Evolutionary conservation across 2,113 vertebrate species (phyloP).

Genomic region (Sterna hirundo): DNA sequence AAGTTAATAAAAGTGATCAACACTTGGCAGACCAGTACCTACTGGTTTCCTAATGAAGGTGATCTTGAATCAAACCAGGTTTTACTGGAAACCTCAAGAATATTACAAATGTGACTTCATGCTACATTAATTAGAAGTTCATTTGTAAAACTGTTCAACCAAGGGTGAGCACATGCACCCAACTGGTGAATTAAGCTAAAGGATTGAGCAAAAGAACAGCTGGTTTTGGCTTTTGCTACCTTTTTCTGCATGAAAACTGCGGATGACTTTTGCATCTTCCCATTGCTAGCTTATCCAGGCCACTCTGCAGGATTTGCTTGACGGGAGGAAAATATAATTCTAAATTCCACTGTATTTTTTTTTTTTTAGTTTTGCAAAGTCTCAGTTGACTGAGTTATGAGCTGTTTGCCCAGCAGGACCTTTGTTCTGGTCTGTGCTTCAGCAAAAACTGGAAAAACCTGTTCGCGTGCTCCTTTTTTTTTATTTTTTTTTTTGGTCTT

Average conservation of each 20-base stretch:
- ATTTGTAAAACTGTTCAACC: background rate
- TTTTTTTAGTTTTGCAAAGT: background rate
- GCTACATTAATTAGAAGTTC: background rate
- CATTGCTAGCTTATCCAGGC: background rate
- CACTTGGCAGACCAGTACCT: background rate
- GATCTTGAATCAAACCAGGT: background rate
- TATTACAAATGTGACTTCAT: background rate
- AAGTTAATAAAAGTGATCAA: background rate
- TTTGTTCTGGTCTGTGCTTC: slow-evolving; percentile 50
- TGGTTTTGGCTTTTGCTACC: background rate
- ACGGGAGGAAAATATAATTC: background rate
- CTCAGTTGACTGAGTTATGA: background rate
- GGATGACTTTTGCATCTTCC: background rate
- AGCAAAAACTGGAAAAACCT: slow-evolving; percentile 59
- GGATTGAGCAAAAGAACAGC: background rate
- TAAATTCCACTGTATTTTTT: background rate
- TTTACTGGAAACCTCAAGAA: background rate
- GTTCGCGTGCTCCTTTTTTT: background rate
- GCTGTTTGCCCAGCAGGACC: background rate
- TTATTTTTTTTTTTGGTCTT: background rate
- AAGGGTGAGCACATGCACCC: background rate
- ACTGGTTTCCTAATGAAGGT: background rate
- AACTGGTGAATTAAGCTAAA: background rate
- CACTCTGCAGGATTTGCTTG: background rate
- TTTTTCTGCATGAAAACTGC: background rate